A percentile compares a stretch with the other conserved stretches of the same genome.
Conservation (phyloP, 2,797 vertebrate genomes). For the Octomys mimax region DNA sequence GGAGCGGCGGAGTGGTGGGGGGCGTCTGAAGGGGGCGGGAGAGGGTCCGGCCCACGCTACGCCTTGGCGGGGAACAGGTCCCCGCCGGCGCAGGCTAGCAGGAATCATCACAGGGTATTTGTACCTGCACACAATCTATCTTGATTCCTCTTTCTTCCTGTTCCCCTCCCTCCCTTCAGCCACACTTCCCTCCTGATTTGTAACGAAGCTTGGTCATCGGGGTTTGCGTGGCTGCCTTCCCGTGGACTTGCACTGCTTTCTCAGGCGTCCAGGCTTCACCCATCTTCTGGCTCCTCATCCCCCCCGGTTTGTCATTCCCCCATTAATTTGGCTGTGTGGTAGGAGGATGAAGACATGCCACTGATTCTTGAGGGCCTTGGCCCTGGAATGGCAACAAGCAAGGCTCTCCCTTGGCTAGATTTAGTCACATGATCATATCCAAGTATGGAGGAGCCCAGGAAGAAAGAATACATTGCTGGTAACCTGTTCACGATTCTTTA, state of each 20-base stretch:
- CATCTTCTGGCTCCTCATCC: background rate
- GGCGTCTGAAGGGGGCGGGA: no score
- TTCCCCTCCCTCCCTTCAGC: background rate
- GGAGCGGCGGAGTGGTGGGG: no score
- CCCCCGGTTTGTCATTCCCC: background rate
- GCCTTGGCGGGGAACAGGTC: no score
- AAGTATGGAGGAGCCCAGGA: background rate
- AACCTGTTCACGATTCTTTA: background rate
- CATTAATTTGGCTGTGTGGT: background rate
- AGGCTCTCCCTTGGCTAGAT: background rate
- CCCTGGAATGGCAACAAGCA: background rate
- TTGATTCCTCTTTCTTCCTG: background rate
- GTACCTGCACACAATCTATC: background rate
- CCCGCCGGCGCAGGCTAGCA: no score
- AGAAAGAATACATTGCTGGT: background rate
- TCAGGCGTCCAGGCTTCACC: background rate
- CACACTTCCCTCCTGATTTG: background rate
- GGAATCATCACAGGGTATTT: background rate
- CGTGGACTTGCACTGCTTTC: background rate
- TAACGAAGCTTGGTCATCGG: background rate
- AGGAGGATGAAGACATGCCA: background rate
- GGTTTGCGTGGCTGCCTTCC: background rate
- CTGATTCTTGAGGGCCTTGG: background rate
- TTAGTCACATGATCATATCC: background rate
- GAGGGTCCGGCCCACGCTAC: no score